A percentile compares a stretch with the other conserved stretches of the same genome.
phyloP scores from a whole-genome alignment of 2,888 invertebrate genomes.

The Ectemnius continuus region DNA sequence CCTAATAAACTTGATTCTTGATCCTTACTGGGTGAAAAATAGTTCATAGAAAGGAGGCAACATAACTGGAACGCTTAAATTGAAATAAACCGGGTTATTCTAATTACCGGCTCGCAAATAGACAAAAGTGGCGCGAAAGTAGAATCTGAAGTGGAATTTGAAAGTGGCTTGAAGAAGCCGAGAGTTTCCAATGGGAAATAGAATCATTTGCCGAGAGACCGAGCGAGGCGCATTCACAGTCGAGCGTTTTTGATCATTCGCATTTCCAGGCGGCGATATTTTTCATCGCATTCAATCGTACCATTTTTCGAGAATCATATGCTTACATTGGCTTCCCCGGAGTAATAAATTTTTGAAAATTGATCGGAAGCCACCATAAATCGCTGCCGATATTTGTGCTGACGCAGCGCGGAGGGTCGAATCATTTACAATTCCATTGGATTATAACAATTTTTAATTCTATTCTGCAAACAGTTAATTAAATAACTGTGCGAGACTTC shows the following conservation, averaged over 20 bases:
- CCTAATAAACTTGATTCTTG: constrained; percentile 34
- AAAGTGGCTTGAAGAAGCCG: constrained; percentile 15
- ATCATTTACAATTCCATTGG: too few species aligned
- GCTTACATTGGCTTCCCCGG: neutral
- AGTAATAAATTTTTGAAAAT: too few species aligned
- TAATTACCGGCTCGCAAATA: neutral
- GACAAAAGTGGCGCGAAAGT: neutral
- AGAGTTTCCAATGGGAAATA: constrained; percentile 3
- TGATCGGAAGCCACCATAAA: too few species aligned
- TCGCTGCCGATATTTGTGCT: too few species aligned
- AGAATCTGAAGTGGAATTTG: constrained; percentile 8
- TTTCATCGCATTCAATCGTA: neutral
- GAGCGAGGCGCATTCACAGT: neutral
- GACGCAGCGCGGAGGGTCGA: too few species aligned
- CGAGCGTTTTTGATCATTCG: neutral
- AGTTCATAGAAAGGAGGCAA: neutral
- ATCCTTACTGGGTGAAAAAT: too few species aligned
- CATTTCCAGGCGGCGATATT: neutral
- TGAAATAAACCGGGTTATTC: neutral
- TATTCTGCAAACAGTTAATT: too few species aligned
- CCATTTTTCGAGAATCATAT: neutral
- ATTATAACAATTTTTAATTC: too few species aligned
- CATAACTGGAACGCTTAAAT: constrained; percentile 3
- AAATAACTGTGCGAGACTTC: too few species aligned
- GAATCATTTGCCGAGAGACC: neutral